Evolutionary conservation across 2,888 invertebrate genomes (phyloP).

Genomic region (Harpalus rufipes): DNA sequence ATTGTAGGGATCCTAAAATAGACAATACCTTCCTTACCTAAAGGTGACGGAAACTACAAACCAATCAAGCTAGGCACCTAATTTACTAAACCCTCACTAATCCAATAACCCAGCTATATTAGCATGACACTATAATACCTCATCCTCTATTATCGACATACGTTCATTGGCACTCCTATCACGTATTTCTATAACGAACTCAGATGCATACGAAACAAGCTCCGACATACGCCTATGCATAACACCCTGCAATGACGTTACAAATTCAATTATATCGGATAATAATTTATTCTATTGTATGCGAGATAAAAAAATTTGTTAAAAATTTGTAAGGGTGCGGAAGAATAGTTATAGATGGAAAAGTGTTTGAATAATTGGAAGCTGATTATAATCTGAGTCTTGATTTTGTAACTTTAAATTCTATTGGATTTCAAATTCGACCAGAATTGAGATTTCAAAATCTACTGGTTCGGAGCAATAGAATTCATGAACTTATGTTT

Average conservation of each 20-base stretch:
- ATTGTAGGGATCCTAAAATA: too few relatives aligned
- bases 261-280: conserved; percentile 37
- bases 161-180: background rate
- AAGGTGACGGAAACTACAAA: too few relatives aligned
- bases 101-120: conserved; percentile 29
- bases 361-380: background rate
- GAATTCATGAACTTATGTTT: too few relatives aligned
- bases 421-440: too few relatives aligned
- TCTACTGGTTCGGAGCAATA: too few relatives aligned
- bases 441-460: too few relatives aligned
- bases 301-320: conserved; percentile 41
- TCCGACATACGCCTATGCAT: conserved; percentile 3
- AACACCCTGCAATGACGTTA: conserved; percentile 19
- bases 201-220: conserved; percentile 39
- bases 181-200: conserved; percentile 22
- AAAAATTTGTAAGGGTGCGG: conserved; percentile 31
- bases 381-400: background rate
- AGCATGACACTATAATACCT: conserved; percentile 15
- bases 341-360: conserved; percentile 8
- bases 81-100: conserved; percentile 18
- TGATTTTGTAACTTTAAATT: too few relatives aligned
- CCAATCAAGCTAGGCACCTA: background rate
- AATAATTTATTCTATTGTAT: conserved; percentile 31
- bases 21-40: too few relatives aligned
- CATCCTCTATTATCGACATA: conserved; percentile 9